These are phyloP conservation scores for Ciconia maguari DNA, from an alignment of 2,113 vertebrate genomes.

Conservation along the genomic window DNA sequence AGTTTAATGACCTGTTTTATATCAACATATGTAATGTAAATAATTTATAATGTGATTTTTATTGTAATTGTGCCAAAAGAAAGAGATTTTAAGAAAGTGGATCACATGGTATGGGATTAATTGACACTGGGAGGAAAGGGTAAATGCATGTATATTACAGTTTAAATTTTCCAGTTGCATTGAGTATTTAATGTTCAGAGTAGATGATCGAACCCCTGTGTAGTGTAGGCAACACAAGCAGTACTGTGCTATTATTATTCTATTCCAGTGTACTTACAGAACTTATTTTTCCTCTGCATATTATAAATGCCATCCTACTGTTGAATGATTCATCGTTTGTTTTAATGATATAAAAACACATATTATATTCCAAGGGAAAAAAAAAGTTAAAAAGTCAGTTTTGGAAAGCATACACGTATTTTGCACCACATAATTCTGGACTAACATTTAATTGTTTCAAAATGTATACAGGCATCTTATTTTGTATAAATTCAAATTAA, in stretches of 20 bases:
- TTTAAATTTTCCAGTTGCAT: neutral
- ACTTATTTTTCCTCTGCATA: neutral
- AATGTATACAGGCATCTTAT: neutral
- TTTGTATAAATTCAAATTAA: neutral
- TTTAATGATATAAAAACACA: neutral
- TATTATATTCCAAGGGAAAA: neutral
- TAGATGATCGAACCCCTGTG: neutral
- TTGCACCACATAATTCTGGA: neutral
- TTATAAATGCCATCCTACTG: neutral
- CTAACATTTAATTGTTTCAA: neutral
- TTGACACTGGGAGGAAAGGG: neutral
- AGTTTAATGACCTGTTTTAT: neutral
- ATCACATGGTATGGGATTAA: neutral
- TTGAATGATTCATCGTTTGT: neutral
- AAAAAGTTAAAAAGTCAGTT: neutral
- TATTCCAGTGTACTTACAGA: neutral
- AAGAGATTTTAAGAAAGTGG: neutral
- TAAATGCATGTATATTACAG: neutral
- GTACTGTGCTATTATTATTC: neutral
- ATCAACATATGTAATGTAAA: neutral
- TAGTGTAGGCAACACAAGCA: neutral
- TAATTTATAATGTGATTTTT: neutral
- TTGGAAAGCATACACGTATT: neutral
- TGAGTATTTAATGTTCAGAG: neutral
- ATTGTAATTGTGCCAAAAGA: neutral